phyloP scores from a whole-genome alignment of 2,113 vertebrate species.

The Vombatus ursinus region DNA sequence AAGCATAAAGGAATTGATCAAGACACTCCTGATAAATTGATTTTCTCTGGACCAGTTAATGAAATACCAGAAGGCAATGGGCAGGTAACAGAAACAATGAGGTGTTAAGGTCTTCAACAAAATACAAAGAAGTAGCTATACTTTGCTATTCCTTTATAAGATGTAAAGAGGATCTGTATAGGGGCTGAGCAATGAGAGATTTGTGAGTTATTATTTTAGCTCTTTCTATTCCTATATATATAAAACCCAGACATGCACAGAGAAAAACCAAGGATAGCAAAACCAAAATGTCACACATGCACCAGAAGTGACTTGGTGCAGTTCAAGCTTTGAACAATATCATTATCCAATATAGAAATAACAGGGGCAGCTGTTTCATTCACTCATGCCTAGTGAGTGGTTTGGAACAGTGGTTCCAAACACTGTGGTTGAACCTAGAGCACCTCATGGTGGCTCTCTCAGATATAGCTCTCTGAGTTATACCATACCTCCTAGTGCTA shows the following conservation, averaged over 20 bases:
- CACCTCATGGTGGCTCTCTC: background rate
- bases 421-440: background rate
- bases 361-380: background rate
- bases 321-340: background rate
- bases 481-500: background rate
- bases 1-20: background rate
- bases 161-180: background rate
- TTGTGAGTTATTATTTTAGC: background rate
- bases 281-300: background rate
- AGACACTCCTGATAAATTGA: background rate
- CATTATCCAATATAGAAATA: background rate
- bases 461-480: background rate
- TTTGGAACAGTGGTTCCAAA: background rate
- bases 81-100: background rate
- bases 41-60: background rate
- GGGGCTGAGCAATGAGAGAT: background rate
- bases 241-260: background rate
- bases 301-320: background rate
- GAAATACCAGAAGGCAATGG: background rate
- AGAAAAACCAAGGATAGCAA: background rate
- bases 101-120: background rate
- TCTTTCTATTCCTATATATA: background rate
- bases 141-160: background rate
- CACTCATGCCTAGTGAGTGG: background rate
- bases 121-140: background rate